phyloP scores from a whole-genome alignment of 2,888 invertebrate genomes.

The Cantharis lateralis region DNA sequence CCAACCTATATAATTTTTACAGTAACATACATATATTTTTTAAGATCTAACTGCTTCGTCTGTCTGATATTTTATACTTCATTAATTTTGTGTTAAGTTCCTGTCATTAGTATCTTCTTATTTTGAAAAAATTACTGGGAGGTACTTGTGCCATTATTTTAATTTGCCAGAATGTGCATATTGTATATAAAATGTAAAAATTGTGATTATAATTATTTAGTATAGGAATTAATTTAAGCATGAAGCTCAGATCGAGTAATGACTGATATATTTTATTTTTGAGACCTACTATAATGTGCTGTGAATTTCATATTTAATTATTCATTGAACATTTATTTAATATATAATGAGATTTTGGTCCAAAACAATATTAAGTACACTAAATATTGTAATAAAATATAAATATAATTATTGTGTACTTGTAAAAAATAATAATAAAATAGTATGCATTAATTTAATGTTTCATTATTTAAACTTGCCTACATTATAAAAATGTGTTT shows the following conservation, averaged over 20 bases:
- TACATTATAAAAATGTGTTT: no score
- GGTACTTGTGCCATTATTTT: not conserved
- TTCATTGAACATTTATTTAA: not conserved
- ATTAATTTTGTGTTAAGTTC: not conserved
- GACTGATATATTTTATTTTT: conserved; percentile 8
- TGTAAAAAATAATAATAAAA: not conserved
- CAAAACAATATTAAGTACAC: not conserved
- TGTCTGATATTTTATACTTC: not conserved
- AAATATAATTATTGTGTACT: not conserved
- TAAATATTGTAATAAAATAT: not conserved
- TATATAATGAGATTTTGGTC: not conserved
- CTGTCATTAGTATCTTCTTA: not conserved
- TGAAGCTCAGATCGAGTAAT: conserved; percentile 9
- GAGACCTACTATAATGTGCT: conserved; percentile 18
- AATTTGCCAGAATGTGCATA: not conserved
- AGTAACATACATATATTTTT: not conserved
- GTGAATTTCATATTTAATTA: conserved; percentile 14
- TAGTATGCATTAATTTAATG: not conserved
- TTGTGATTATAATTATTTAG: not conserved
- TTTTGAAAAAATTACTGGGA: not conserved
- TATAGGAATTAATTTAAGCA: not conserved
- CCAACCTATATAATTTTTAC: not conserved
- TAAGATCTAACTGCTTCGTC: not conserved
- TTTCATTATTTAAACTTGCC: no score
- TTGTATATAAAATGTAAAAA: not conserved